A percentile compares a stretch with the other conserved stretches of the same genome.
Conservation (phyloP, 2,888 invertebrate species). For the Julus scandinavius region DNA sequence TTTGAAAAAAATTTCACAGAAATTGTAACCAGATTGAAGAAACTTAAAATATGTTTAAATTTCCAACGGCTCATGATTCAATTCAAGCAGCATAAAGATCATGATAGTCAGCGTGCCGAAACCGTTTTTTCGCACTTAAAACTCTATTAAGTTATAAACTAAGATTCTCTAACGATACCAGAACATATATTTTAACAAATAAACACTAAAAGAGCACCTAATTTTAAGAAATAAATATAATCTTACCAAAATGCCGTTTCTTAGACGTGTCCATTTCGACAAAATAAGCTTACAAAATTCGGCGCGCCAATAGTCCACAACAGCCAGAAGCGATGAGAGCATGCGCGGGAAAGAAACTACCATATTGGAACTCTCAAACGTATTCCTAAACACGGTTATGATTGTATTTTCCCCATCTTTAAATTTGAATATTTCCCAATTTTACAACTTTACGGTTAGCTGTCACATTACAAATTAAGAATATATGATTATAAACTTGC, state of each 20-base stretch:
- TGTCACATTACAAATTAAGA: too few relatives aligned
- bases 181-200: background rate
- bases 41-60: too few relatives aligned
- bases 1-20: too few relatives aligned
- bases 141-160: background rate
- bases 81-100: too few relatives aligned
- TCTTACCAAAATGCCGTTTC: background rate
- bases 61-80: too few relatives aligned
- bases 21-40: too few relatives aligned
- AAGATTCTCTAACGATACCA: background rate
- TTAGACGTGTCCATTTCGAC: background rate
- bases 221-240: background rate
- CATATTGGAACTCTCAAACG: background rate
- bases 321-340: background rate
- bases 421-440: background rate
- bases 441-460: background rate
- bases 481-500: too few relatives aligned
- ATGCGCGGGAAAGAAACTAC: background rate
- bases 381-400: background rate
- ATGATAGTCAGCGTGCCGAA: too few relatives aligned
- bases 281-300: background rate
- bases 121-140: background rate
- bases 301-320: background rate
- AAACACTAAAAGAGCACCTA: background rate
- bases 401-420: background rate